A percentile compares a stretch with the other conserved stretches of the same genome.
phyloP scores from a whole-genome alignment of 2,888 invertebrate genomes.

The Crocallis elinguaria region DNA sequence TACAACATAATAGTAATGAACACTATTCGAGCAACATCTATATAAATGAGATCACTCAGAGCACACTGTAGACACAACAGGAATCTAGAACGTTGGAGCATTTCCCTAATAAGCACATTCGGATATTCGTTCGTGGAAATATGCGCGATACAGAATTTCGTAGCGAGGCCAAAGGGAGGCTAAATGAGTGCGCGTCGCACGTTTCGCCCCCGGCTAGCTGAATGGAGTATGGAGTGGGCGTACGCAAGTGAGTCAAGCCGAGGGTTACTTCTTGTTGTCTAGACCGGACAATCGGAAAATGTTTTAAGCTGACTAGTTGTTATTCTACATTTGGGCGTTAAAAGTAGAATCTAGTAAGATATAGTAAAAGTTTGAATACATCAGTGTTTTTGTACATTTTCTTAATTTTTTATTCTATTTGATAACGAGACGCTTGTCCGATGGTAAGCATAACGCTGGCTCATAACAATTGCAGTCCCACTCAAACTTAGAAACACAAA shows the following conservation, averaged over 20 bases:
- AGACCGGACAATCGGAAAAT: not conserved
- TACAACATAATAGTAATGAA: not conserved
- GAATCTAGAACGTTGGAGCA: slow-evolving; percentile 9
- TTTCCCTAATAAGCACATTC: slow-evolving; percentile 26
- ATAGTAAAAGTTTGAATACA: too few species aligned
- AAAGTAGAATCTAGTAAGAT: too few species aligned
- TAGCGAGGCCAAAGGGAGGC: slow-evolving; percentile 12
- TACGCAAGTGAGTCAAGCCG: not conserved
- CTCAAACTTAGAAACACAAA: too few species aligned
- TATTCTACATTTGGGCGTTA: too few species aligned
- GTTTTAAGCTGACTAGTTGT: too few species aligned
- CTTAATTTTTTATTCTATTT: too few species aligned
- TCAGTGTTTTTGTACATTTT: too few species aligned
- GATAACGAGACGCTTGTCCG: too few species aligned
- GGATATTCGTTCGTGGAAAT: slow-evolving; percentile 42
- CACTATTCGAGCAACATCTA: not conserved
- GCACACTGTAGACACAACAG: not conserved
- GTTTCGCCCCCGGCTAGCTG: slow-evolving; percentile 33
- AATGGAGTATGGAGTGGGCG: not conserved
- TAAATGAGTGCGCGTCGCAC: slow-evolving; percentile 40
- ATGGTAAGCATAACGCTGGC: too few species aligned
- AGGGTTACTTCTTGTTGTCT: not conserved
- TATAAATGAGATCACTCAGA: not conserved
- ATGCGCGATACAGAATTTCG: slow-evolving; percentile 41
- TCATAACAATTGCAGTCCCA: too few species aligned